phyloP scores from a whole-genome alignment of 2,888 invertebrate genomes.

The Esperia sulphurella region DNA sequence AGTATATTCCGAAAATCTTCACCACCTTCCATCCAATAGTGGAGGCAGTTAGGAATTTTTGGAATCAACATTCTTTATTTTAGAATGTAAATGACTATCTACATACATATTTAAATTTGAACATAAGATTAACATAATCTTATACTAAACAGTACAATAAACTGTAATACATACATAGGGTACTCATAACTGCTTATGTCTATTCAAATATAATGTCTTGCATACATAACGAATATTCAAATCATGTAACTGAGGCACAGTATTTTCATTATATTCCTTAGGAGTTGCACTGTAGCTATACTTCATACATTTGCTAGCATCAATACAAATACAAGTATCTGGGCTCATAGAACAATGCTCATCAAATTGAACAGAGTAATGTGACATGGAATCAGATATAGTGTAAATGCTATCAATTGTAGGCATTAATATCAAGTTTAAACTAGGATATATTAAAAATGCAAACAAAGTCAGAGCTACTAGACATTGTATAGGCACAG shows the following conservation, averaged over 20 bases:
- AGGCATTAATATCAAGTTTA: slow-evolving; percentile 87
- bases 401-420: slow-evolving; percentile 82
- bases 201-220: slow-evolving; percentile 65
- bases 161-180: neutral
- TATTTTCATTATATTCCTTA: slow-evolving; percentile 47
- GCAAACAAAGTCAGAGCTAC: slow-evolving; percentile 86
- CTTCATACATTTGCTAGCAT: slow-evolving; percentile 66
- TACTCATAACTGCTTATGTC: slow-evolving; percentile 15
- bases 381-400: slow-evolving; percentile 79
- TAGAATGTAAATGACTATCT: neutral
- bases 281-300: slow-evolving; percentile 50
- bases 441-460: slow-evolving; percentile 90
- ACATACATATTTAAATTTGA: slow-evolving; percentile 2
- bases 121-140: slow-evolving; percentile 1
- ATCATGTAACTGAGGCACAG: slow-evolving; percentile 82
- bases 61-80: too few species aligned
- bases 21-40: too few species aligned
- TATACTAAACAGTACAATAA: neutral
- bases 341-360: slow-evolving; percentile 19
- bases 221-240: slow-evolving; percentile 84
- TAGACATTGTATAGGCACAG: slow-evolving; percentile 89
- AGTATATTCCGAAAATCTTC: too few species aligned
- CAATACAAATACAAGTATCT: slow-evolving; percentile 67
- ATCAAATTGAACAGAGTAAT: slow-evolving; percentile 32
- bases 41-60: too few species aligned